Evolutionary conservation across 2,888 invertebrate genomes (phyloP), one percentile per base, ranked within the genome.

Genomic region (Drosophila merina): DNA sequence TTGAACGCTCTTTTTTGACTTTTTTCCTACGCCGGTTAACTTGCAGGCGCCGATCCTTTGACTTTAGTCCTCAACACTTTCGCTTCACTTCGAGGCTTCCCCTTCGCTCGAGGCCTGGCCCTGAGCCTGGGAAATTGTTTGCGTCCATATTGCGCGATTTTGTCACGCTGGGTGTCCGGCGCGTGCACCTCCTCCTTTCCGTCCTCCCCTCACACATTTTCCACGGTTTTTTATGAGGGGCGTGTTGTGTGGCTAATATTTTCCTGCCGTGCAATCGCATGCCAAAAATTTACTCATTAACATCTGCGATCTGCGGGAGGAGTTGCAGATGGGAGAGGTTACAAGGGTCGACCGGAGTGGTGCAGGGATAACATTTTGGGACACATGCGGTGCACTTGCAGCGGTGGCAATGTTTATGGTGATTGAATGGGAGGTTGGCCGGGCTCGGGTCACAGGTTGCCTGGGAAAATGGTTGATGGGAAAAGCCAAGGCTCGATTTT

Each of bases 221-320:
- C 26, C 36, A 52, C 64, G 66, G 74, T 75, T 75, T 75, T 85
- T 82, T 86, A 85, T 73, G 75, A 75, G 63, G 81, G 89, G 89
- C 89, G 89, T 89, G 89, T 85, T 79, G 72, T 90, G 90, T 76
- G 90, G 90, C 90, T 90, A 90, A 90, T 90, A 87, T 90, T 90
- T 82, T 89, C 89, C 90, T 80, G 88, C 64, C 75, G 76, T 75
- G 76, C 74, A 69, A 74, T 57, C 63, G 68, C 76, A 68, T 69
- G 70, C 57, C 71, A 62, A 76, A 66, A 85, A 79, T 79, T 77
- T 74, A 72, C 76, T 84, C 84, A 86, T 86, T 88, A 86, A 81
- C 74, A 77, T 71, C 78, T 76, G 68, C 68, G 59, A 77, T 71
- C 78, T 76, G 68, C 68, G 69, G 68, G 49, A 62, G 57, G 57